Base-by-base conservation (phyloP, 2,797 vertebrate species). In the Sebastes cheni region DNA sequence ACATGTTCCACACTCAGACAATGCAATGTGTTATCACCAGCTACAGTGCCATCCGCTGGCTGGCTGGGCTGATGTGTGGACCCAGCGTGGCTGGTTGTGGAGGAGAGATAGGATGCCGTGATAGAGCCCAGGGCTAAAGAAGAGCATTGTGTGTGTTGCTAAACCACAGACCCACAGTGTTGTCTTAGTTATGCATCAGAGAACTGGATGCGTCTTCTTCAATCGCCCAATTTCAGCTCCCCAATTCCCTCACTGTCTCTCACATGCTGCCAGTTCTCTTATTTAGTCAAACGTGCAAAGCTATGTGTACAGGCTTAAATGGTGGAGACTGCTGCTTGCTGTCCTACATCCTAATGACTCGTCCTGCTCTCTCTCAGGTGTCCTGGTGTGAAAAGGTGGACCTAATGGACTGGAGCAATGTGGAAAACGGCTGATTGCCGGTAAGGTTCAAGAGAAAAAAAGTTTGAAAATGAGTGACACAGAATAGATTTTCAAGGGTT, bases 131-230 rank as follows among this genome's bases (percentile, higher is more conserved):
- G 79, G 86, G 85, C 89, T 83, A 73, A 82, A 91, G 76, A 79
- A 72, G 68, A 84, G 85, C 80, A 83, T 67, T 81, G 84, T 86
- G 88, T 85, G 89, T 85, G 85, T 68, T 59, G 74, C 84, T 82
- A 81, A 89, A 85, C 74, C 82, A 83, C 80, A 85, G 79, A 83
- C 67, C 75, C 77, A 70, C 81, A 22, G 74, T 87, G 85, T 89
- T 93, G 92, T 93, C 92, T 93, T 92, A 93, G 94, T 93, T 91
- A 89, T 91, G 93, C 93, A 92, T 93, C 94, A 91, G 65, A 89
- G 89, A 80, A 84, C 91, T 80, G 89, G 84, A 85, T 86, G 76
- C 29, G 60, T 88, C 81, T 80, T 86, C 82, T 67, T 87, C 90
- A 92, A 80, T 85, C 72, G 3, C 72, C 79, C 79, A 81, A 76